phyloP scores from a whole-genome alignment of 2,113 vertebrate genomes.

The Clupea harengus region DNA sequence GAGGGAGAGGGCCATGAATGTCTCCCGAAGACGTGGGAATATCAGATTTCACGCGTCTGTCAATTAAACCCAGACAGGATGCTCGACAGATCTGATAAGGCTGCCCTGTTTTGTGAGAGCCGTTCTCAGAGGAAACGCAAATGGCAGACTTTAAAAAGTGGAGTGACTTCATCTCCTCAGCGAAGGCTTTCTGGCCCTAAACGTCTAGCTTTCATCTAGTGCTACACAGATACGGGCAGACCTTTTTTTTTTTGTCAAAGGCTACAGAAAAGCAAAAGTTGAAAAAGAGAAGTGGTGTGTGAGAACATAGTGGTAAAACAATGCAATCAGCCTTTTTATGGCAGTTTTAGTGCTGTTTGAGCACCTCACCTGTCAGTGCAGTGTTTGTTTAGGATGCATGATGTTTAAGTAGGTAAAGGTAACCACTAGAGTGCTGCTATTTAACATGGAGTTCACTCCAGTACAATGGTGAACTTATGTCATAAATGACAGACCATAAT shows the following conservation, averaged over 20 bases:
- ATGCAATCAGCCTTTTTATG: slow-evolving; percentile 4
- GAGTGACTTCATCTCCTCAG: slow-evolving; percentile 18
- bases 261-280: neutral
- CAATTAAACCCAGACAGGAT: slow-evolving; percentile 17
- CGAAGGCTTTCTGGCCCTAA: neutral
- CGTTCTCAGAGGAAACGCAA: slow-evolving; percentile 2
- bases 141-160: slow-evolving; percentile 18
- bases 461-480: neutral
- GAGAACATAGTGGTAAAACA: slow-evolving; percentile 8
- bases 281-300: slow-evolving; percentile 8
- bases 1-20: neutral
- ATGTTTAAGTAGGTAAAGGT: neutral
- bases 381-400: neutral
- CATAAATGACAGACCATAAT: neutral
- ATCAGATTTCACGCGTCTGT: slow-evolving; percentile 18
- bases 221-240: neutral
- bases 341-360: neutral
- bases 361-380: neutral
- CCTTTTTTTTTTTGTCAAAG: neutral
- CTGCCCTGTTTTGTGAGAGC: slow-evolving; percentile 17
- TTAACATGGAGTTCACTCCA: neutral
- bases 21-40: neutral
- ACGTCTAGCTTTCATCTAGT: slow-evolving; percentile 10
- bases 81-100: slow-evolving; percentile 17
- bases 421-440: neutral